A percentile compares a stretch with the other conserved stretches of the same genome.
Evolutionary conservation across 2,113 vertebrate species (phyloP).

Genomic region (Petrocephalus zakoni): DNA sequence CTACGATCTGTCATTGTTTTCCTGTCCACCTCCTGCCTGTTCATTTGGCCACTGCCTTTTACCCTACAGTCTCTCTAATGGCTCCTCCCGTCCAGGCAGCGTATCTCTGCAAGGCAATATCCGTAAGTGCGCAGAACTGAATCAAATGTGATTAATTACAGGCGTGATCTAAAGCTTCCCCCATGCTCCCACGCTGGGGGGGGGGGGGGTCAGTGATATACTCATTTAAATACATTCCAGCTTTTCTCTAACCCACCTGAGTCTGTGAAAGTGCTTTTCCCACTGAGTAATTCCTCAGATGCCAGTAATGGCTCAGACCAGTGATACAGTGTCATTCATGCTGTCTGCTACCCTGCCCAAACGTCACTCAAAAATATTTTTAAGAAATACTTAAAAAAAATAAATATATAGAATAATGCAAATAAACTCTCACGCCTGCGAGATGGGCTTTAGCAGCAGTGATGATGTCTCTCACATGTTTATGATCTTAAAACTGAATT

Average conservation of each 20-base stretch:
- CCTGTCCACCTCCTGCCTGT: background rate
- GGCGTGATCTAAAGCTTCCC: background rate
- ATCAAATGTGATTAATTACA: background rate
- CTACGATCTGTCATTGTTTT: background rate
- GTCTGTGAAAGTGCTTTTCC: background rate
- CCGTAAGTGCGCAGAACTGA: background rate
- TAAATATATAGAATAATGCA: no score
- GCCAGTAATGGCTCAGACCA: background rate
- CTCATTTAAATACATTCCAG: background rate
- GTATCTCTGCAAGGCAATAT: background rate
- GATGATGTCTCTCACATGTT: background rate
- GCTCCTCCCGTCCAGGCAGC: background rate
- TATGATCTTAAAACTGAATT: background rate
- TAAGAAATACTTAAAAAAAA: background rate
- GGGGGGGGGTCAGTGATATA: slow-evolving; percentile 47
- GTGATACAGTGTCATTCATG: background rate
- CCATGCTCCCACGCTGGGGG: slow-evolving; percentile 57
- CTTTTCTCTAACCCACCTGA: background rate
- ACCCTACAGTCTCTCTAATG: background rate
- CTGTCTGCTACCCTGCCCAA: background rate
- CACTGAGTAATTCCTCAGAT: background rate
- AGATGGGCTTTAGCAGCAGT: background rate
- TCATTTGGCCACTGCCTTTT: background rate
- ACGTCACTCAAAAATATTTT: background rate
- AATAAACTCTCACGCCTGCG: background rate